phyloP scores from a whole-genome alignment of 2,888 invertebrate species.

The Cybosia mesomella region DNA sequence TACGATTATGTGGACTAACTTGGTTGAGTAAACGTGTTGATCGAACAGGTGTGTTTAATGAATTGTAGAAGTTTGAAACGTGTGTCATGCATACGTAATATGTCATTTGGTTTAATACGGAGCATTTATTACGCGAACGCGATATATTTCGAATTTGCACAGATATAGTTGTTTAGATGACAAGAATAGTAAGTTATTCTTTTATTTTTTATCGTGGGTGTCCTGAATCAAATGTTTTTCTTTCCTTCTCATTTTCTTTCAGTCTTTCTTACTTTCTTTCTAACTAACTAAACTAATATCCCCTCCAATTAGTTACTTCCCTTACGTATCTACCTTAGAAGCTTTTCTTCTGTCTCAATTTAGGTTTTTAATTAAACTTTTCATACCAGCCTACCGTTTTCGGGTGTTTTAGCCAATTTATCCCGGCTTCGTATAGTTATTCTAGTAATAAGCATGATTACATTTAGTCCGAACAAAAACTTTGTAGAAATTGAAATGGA shows the following conservation, averaged over 20 bases:
- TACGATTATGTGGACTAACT: conserved; percentile 39
- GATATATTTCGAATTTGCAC: background rate
- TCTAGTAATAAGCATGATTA: background rate
- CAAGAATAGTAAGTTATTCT: background rate
- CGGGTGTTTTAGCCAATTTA: too few relatives aligned
- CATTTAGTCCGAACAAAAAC: background rate
- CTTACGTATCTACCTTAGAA: too few relatives aligned
- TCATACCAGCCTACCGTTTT: background rate
- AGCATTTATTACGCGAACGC: background rate
- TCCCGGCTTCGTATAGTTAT: too few relatives aligned
- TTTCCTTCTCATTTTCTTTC: too few relatives aligned
- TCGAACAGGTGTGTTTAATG: conserved; percentile 30
- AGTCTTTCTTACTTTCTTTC: too few relatives aligned
- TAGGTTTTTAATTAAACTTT: background rate
- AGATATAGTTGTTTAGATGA: background rate
- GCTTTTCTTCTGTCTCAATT: background rate
- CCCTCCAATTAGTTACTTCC: too few relatives aligned
- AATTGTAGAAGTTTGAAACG: conserved; percentile 17
- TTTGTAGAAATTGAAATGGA: background rate
- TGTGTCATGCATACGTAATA: background rate
- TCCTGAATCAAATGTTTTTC: too few relatives aligned
- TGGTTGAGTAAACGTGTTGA: conserved; percentile 26
- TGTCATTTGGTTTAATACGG: background rate
- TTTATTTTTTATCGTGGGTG: too few relatives aligned
- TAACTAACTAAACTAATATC: too few relatives aligned